Conservation (phyloP, 2,888 invertebrate genomes). For the Pristionchus arcanus region DNA sequence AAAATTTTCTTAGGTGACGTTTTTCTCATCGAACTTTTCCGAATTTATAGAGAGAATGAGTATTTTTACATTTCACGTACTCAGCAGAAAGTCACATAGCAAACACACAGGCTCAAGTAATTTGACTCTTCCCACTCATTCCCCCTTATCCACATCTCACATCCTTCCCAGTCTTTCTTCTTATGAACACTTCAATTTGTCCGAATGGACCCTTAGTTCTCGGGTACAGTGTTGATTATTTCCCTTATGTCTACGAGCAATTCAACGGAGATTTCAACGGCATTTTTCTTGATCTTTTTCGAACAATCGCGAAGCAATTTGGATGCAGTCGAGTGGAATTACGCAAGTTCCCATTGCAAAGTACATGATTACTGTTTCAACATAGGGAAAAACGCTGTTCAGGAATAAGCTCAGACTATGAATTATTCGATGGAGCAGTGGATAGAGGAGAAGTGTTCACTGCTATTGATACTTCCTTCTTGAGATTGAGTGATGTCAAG, state of each 20-base stretch:
- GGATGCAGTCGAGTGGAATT: neutral
- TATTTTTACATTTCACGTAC: neutral
- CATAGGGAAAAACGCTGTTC: neutral
- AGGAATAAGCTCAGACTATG: slow-evolving; percentile 13
- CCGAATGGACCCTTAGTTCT: neutral
- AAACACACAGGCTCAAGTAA: neutral
- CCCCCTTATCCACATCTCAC: neutral
- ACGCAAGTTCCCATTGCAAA: slow-evolving; percentile 10
- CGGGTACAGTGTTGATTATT: slow-evolving; percentile 17
- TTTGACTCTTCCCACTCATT: neutral
- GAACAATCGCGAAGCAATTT: neutral
- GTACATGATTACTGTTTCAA: neutral
- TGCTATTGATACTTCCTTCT: neutral
- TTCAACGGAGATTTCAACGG: slow-evolving; percentile 9
- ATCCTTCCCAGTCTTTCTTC: neutral
- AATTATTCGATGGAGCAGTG: neutral
- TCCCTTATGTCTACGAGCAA: slow-evolving; percentile 17
- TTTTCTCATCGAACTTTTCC: no score
- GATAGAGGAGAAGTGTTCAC: slow-evolving; percentile 14
- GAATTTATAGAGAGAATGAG: neutral
- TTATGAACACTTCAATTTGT: neutral
- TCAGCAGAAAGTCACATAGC: neutral
- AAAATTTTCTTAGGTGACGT: neutral
- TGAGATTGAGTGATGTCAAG: neutral
- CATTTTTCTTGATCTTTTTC: slow-evolving; percentile 4